Conservation (phyloP, 2,797 vertebrate genomes). For the Cynopterus sphinx region DNA sequence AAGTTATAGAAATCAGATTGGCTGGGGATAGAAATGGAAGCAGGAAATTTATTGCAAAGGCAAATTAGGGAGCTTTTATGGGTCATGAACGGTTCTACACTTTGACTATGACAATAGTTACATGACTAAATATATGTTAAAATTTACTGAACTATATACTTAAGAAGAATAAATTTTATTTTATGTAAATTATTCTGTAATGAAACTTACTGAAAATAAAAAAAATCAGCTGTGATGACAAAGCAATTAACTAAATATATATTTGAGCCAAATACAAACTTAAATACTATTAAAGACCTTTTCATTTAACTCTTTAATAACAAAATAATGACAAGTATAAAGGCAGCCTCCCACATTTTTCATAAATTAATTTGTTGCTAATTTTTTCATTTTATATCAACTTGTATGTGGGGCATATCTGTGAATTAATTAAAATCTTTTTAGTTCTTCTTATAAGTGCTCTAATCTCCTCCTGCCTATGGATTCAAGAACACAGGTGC, state of each 20-base stretch:
- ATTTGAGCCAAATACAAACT: neutral
- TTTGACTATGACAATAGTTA: neutral
- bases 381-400: neutral
- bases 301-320: neutral
- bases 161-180: slow-evolving; percentile 1
- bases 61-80: neutral
- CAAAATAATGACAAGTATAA: neutral
- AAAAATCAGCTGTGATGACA: neutral
- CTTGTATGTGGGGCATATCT: neutral
- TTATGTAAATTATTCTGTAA: neutral
- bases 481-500: neutral
- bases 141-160: neutral
- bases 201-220: neutral
- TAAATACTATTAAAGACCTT: neutral
- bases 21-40: neutral
- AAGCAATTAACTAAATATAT: neutral
- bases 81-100: neutral
- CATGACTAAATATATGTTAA: neutral
- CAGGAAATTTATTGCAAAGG: neutral
- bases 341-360: neutral
- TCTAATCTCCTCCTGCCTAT: neutral
- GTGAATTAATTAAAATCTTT: slow-evolving; percentile 1
- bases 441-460: neutral
- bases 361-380: neutral
- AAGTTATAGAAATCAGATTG: neutral